Percentiles rank a stretch among this genome's conserved stretches.
Evolutionary conservation across 2,113 vertebrate species (phyloP).

Genomic region (Hoplias malabaricus): DNA sequence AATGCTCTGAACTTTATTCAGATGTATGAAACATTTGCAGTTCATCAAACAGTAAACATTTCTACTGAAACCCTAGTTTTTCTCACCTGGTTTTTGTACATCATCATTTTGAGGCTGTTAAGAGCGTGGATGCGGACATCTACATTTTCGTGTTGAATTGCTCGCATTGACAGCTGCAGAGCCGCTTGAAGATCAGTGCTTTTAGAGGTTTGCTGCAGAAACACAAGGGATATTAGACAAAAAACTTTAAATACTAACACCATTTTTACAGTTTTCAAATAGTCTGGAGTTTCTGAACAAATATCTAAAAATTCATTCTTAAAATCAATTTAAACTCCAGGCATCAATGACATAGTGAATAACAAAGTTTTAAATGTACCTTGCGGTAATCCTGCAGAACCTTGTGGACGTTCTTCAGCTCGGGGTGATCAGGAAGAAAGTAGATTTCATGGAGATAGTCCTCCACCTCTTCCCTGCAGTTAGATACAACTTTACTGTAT

Average conservation of each 20-base stretch:
- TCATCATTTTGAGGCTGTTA: constrained; percentile 89
- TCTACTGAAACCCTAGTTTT: neutral
- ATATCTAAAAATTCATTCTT: no score
- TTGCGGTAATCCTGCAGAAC: constrained; percentile 93
- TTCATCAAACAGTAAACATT: no score
- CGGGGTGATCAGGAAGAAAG: constrained; percentile 91
- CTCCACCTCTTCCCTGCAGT: constrained; percentile 83
- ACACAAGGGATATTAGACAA: neutral
- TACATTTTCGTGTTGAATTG: constrained; percentile 94
- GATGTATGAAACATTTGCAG: no score
- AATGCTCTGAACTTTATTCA: no score
- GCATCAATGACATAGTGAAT: no score
- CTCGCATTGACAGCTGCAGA: constrained; percentile 91
- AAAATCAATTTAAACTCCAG: no score
- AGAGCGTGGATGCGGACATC: constrained; percentile 95
- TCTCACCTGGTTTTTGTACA: constrained; percentile 92
- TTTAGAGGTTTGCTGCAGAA: constrained; percentile 84
- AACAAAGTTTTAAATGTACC: constrained; percentile 70
- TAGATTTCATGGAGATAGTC: constrained; percentile 99
- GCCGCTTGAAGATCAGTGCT: constrained; percentile 85
- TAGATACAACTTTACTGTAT: neutral
- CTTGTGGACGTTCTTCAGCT: constrained; percentile 88
- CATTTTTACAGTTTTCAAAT: no score
- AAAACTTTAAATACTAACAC: no score
- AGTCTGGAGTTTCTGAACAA: no score